These are phyloP conservation scores for Eristalis intricaria DNA, from an alignment of 2,888 invertebrate genomes.

Conservation along the genomic window DNA sequence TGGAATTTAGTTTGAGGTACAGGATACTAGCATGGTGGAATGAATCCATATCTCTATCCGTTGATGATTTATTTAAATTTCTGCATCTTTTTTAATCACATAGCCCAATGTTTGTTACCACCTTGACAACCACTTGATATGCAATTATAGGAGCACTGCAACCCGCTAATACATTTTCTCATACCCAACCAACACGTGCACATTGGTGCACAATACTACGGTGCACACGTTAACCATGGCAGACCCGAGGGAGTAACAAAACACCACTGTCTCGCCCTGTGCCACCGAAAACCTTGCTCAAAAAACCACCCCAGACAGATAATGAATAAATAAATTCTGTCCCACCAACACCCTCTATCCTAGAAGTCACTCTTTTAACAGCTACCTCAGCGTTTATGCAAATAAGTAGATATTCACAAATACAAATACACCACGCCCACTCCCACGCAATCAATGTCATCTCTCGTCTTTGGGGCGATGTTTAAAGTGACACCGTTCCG, in stretches of 20 bases:
- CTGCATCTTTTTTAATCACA: too few relatives aligned
- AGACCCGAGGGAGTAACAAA: too few relatives aligned
- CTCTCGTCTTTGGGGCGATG: neutral
- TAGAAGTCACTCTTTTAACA: neutral
- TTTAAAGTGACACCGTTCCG: neutral
- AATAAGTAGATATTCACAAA: neutral
- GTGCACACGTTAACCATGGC: neutral
- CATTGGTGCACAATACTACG: neutral
- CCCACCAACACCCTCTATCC: neutral
- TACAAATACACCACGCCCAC: neutral
- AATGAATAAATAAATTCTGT: neutral
- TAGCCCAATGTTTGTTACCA: neutral
- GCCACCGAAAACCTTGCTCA: too few relatives aligned
- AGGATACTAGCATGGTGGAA: too few relatives aligned
- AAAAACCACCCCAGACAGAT: neutral
- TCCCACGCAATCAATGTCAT: neutral
- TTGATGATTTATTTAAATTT: too few relatives aligned
- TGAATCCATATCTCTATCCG: too few relatives aligned
- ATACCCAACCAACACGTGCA: neutral
- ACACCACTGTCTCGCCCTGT: too few relatives aligned
- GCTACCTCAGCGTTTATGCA: neutral
- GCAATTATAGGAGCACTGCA: neutral
- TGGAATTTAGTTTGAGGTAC: too few relatives aligned
- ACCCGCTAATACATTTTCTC: neutral
- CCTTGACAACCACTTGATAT: neutral